phyloP scores from a whole-genome alignment of 2,888 invertebrate genomes.

The Tetragonula carbonaria region DNA sequence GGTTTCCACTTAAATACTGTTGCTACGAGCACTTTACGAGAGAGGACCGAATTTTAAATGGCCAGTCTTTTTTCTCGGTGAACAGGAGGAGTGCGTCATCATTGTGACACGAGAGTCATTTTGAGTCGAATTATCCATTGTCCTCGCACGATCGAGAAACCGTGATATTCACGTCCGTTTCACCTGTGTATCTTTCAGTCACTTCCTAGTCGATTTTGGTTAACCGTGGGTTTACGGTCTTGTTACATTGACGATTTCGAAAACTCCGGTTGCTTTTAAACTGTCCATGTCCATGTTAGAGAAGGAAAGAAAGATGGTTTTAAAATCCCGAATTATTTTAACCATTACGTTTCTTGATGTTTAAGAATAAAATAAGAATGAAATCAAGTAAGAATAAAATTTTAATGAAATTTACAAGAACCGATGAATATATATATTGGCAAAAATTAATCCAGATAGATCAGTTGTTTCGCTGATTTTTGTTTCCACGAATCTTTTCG shows the following conservation, averaged over 20 bases:
- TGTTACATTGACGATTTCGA: neutral
- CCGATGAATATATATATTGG: neutral
- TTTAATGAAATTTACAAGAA: neutral
- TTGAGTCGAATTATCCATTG: neutral
- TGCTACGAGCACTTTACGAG: neutral
- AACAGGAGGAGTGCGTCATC: neutral
- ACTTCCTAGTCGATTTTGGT: constrained; percentile 11
- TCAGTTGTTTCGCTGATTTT: neutral
- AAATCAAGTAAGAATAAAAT: no score
- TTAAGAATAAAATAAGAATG: no score
- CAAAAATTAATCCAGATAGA: neutral
- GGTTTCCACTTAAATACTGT: neutral
- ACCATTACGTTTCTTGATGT: no score
- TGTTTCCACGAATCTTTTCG: neutral
- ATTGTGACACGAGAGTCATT: neutral
- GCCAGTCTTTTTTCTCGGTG: neutral
- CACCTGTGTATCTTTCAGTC: neutral
- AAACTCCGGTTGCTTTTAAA: neutral
- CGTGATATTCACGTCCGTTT: constrained; percentile 27
- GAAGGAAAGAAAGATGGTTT: neutral
- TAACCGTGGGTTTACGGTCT: neutral
- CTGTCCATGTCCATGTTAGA: neutral
- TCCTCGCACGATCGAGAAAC: constrained; percentile 6
- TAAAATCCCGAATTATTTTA: neutral
- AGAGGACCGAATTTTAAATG: constrained; percentile 9